phyloP scores from a whole-genome alignment of 1,140 invertebrate species.

The Philotrypesis tridentata region DNA sequence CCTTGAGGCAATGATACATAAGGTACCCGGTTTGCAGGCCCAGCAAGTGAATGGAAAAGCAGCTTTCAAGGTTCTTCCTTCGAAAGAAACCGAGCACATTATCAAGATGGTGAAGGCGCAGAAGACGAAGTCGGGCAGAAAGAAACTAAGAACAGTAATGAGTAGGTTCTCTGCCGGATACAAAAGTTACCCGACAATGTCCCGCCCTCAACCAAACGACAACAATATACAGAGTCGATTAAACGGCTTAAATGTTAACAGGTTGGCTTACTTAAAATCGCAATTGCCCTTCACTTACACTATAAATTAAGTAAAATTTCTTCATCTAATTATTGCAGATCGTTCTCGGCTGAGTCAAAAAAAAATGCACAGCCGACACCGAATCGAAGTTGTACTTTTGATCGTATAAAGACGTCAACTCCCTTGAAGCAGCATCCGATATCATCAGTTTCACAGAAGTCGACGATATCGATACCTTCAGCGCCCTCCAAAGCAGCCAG shows the following conservation, averaged over 20 bases:
- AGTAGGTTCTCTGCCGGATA: not conserved
- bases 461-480: no score
- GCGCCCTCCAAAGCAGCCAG: no score
- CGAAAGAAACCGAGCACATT: constrained; percentile 76
- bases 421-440: not conserved
- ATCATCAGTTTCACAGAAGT: not conserved
- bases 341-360: not conserved
- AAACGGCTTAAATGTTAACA: not conserved
- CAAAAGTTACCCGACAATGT: not conserved
- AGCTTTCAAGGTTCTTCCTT: constrained; percentile 68
- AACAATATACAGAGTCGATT: not conserved
- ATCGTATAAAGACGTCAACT: not conserved
- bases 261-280: not conserved
- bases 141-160: constrained; percentile 63
- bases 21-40: constrained; percentile 2
- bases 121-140: constrained; percentile 69
- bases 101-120: constrained; percentile 76
- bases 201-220: not conserved
- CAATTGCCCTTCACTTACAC: not conserved
- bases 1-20: constrained; percentile 35
- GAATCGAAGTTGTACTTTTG: no score
- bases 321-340: not conserved
- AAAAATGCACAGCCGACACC: not conserved
- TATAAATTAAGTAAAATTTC: not conserved
- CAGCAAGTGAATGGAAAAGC: not conserved